Evolutionary conservation across 2,888 invertebrate genomes (phyloP), one percentile per base, ranked within the genome.

Genomic region (Mythimna impura): DNA sequence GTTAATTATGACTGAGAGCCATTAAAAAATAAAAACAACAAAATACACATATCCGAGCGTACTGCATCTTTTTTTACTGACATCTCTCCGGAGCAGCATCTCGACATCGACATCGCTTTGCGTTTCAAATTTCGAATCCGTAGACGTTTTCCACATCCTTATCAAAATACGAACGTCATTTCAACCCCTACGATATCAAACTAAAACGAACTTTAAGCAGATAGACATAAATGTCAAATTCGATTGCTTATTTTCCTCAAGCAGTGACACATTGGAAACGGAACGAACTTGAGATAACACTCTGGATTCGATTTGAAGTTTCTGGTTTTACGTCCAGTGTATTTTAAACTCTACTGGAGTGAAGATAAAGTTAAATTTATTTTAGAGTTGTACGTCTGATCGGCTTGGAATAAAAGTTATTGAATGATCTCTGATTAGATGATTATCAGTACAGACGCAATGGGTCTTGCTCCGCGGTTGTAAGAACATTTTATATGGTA

Each of bases 341-440:
- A 93, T 88, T 91, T 87, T 91, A 83, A 87, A 78, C 91, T 90
- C 88, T 94, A 91, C 87, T 78, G 69, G 71, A 78, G 77, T 80
- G 70, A 77, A 57, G 72, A 88, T 91, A 92, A 84, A 87, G 89
- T 81, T 84, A 79, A 79, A 84, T 89, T 88, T 91, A 76, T 84
- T 81, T 87, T 87, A 90, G 54, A 69, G 78, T 60, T 67, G 63
- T 64, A 67, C 47, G 61, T 81, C 85, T 87, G 89, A 92, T 93
- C 89, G 90, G 91, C 87, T 91, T 86, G 89, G 90, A 94, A 94
- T 95, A 93, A 95, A 94, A 94, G 92, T 94, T 94, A 94, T 95
- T 94, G 94, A 94, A 94, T 94, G 94, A 94, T 95, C 93, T 92
- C 90, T 93, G 95, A 95, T 95, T 94, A 96, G 96, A 96, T 96